These are phyloP conservation scores for Drosophila barbarae DNA, from an alignment of 2,888 invertebrate genomes.

Conservation along the genomic window DNA sequence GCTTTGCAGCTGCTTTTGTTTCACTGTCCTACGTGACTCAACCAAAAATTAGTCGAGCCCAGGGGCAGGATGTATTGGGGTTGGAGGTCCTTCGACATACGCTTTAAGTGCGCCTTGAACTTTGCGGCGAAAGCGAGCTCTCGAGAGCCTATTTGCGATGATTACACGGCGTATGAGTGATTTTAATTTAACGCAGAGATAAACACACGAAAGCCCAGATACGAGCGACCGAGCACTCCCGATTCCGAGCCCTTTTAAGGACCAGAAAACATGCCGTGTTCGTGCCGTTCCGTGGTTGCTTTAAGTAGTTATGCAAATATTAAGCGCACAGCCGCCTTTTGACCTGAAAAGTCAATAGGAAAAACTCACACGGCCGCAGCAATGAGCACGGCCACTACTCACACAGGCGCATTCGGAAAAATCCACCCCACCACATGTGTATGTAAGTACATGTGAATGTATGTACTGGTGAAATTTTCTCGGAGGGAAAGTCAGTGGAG, in stretches of 20 bases:
- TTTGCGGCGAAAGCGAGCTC: constrained; percentile 38
- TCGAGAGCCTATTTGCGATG: constrained; percentile 43
- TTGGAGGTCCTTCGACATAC: constrained; percentile 1
- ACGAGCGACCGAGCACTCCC: constrained; percentile 12
- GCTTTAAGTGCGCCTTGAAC: constrained; percentile 60
- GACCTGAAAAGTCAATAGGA: constrained; percentile 68
- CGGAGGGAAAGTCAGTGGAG: constrained; percentile 18
- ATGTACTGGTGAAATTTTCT: constrained; percentile 18
- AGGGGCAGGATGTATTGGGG: constrained; percentile 1
- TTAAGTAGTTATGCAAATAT: constrained; percentile 69
- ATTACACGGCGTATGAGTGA: constrained; percentile 63
- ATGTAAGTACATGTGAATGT: constrained; percentile 6
- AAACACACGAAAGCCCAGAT: constrained; percentile 36
- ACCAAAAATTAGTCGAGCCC: constrained; percentile 52
- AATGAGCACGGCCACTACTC: constrained; percentile 35
- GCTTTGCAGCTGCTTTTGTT: constrained; percentile 29
- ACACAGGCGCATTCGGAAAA: constrained; percentile 21
- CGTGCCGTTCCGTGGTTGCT: constrained; percentile 27
- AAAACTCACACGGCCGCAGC: constrained; percentile 50
- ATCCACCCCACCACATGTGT: constrained; percentile 1
- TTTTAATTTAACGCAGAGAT: constrained; percentile 56
- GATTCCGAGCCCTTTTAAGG: constrained; percentile 18
- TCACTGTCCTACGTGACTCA: constrained; percentile 62
- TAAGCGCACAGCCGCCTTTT: constrained; percentile 62
- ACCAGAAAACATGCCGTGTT: constrained; percentile 7